A percentile compares a stretch with the other conserved stretches of the same genome.
Evolutionary conservation across 1,140 invertebrate genomes (phyloP).

Genomic region (Lasioglossum baleicum): DNA sequence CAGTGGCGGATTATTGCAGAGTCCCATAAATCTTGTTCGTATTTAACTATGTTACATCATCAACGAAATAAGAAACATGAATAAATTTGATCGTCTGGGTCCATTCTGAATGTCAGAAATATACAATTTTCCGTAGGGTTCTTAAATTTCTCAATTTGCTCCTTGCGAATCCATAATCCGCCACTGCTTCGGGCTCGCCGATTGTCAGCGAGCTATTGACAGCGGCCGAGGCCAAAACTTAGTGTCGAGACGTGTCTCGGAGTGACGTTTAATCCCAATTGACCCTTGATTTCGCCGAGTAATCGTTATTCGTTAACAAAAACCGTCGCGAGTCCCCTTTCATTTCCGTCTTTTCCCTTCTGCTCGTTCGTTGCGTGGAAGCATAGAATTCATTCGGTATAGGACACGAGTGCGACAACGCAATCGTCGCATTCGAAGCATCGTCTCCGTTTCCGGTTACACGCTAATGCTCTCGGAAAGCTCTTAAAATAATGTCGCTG

Average conservation of each 20-base stretch:
- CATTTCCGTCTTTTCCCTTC: background rate
- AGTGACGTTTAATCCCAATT: constrained; percentile 36
- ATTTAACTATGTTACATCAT: no score
- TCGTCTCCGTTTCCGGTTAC: background rate
- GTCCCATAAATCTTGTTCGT: no score
- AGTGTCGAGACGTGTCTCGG: constrained; percentile 8
- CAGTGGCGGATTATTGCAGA: no score
- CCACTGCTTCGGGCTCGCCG: constrained; percentile 13
- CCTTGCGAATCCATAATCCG: no score
- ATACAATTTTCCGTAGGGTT: no score
- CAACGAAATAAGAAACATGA: no score
- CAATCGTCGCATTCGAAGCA: background rate
- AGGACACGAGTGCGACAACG: constrained; percentile 24
- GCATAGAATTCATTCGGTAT: constrained; percentile 55
- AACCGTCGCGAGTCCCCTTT: background rate
- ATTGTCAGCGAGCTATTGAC: constrained; percentile 52
- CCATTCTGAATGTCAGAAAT: no score
- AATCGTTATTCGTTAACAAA: constrained; percentile 21
- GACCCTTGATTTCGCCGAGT: constrained; percentile 33
- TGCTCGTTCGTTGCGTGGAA: constrained; percentile 63
- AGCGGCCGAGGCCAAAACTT: constrained; percentile 51
- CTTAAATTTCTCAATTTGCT: no score
- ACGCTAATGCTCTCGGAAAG: constrained; percentile 26
- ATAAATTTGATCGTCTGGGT: no score
- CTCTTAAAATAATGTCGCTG: constrained; percentile 28